A percentile compares a stretch with the other conserved stretches of the same genome.
Conservation (phyloP, 2,797 vertebrate species). For the Menidia menidia region DNA sequence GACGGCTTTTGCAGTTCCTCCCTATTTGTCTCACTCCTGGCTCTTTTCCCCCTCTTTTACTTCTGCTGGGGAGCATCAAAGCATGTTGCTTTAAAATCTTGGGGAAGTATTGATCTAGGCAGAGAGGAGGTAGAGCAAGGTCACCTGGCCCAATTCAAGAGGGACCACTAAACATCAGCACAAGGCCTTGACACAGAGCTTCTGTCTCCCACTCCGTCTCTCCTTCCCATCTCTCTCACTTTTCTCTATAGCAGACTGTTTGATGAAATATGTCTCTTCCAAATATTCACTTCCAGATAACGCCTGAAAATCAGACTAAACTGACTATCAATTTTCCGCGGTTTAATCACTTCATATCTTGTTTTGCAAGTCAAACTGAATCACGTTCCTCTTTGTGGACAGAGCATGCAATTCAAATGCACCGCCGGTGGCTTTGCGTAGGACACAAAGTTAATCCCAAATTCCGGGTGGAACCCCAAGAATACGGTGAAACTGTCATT, state of each 20-base stretch:
- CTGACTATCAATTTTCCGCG: constrained; percentile 12
- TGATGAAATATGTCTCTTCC: constrained; percentile 42
- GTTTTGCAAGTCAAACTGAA: constrained; percentile 14
- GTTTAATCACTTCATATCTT: constrained; percentile 7
- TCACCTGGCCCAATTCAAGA: constrained; percentile 67
- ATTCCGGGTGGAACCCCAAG: constrained; percentile 33
- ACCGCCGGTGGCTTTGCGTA: constrained; percentile 28
- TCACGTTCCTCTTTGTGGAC: constrained; percentile 22
- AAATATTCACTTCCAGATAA: constrained; percentile 18
- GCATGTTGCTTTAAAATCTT: constrained; percentile 73
- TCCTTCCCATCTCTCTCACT: constrained; percentile 8
- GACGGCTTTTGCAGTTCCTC: constrained; percentile 51
- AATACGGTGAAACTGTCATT: constrained; percentile 44
- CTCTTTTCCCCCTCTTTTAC: constrained; percentile 52
- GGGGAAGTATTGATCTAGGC: constrained; percentile 78
- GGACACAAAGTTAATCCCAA: constrained; percentile 25
- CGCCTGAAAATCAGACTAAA: constrained; percentile 21
- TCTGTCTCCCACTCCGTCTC: constrained; percentile 16
- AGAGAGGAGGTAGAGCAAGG: constrained; percentile 66
- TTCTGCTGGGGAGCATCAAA: constrained; percentile 70
- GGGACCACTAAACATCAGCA: constrained; percentile 58
- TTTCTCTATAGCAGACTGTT: constrained; percentile 37
- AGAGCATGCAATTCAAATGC: constrained; percentile 31
- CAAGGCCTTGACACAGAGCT: constrained; percentile 58
- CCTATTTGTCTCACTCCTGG: constrained; percentile 63